These are phyloP conservation scores for Drosophila koepferae DNA, from an alignment of 2,888 invertebrate genomes.

Conservation along the genomic window DNA sequence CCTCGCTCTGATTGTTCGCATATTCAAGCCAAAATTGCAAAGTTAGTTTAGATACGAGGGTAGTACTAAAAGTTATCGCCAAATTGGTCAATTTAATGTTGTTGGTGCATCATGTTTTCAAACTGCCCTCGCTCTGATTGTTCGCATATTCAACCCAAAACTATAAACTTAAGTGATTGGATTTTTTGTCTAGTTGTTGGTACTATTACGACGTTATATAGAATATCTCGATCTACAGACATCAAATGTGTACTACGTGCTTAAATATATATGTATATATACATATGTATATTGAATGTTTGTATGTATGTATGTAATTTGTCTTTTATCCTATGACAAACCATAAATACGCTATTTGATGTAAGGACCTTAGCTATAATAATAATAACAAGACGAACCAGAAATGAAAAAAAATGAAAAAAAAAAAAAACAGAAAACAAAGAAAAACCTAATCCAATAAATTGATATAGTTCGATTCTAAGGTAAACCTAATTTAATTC, in stretches of 20 bases:
- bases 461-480: slow-evolving; percentile 1
- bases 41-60: too few species aligned
- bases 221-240: slow-evolving; percentile 11
- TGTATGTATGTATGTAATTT: slow-evolving; percentile 15
- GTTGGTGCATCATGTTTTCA: too few species aligned
- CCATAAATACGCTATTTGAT: slow-evolving; percentile 23
- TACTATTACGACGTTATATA: slow-evolving; percentile 26
- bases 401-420: neutral
- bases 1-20: slow-evolving; percentile 11
- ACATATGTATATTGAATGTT: neutral
- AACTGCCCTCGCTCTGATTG: too few species aligned
- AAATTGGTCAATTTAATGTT: too few species aligned
- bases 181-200: slow-evolving; percentile 37
- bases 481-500: neutral
- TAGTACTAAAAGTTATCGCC: too few species aligned
- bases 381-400: neutral
- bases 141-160: slow-evolving; percentile 10
- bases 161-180: slow-evolving; percentile 12
- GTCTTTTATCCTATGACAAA: slow-evolving; percentile 37
- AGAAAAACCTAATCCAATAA: too few species aligned
- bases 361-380: slow-evolving; percentile 36
- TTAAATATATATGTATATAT: slow-evolving; percentile 18
- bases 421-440: neutral
- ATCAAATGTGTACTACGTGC: slow-evolving; percentile 25
- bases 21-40: slow-evolving; percentile 6